Conservation (phyloP, 1,140 invertebrate genomes). For the Cryptotermes secundus region DNA sequence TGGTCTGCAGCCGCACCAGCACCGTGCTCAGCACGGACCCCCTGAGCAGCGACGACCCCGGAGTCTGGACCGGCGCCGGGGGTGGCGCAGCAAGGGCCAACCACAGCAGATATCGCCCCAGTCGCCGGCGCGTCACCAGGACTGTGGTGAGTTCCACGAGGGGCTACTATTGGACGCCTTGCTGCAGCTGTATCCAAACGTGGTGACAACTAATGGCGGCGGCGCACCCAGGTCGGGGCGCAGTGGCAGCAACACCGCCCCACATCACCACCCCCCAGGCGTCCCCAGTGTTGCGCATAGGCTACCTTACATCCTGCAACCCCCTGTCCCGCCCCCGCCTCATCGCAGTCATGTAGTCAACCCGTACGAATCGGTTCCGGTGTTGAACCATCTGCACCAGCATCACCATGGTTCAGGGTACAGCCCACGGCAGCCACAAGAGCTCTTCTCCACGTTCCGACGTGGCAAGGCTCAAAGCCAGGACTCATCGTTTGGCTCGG, state of each 20-base stretch:
- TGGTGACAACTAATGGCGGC: conserved; percentile 46
- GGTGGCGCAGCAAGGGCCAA: conserved; percentile 8
- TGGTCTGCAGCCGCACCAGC: conserved; percentile 35
- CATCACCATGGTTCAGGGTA: conserved; percentile 42
- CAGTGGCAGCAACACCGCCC: conserved; percentile 40
- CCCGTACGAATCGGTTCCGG: conserved; percentile 59
- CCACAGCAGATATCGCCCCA: conserved; percentile 1
- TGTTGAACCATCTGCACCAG: conserved; percentile 52
- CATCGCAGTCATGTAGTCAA: conserved; percentile 38
- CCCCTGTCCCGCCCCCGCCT: conserved; percentile 33
- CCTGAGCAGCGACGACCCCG: conserved; percentile 17
- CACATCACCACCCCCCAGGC: conserved; percentile 43
- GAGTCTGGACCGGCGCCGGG: conserved; percentile 35
- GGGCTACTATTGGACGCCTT: conserved; percentile 65
- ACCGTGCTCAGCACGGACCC: not conserved
- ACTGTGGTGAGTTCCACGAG: conserved; percentile 58
- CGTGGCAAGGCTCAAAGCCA: conserved; percentile 40
- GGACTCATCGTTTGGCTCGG: conserved; percentile 62
- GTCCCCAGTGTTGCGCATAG: conserved; percentile 45
- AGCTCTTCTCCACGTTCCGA: conserved; percentile 38
- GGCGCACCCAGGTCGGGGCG: not conserved
- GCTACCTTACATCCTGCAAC: conserved; percentile 51
- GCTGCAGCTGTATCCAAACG: conserved; percentile 59
- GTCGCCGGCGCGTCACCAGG: conserved; percentile 27
- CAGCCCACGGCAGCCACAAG: conserved; percentile 35